Conservation (phyloP, 2,113 vertebrate species). For the Abramis brama region DNA sequence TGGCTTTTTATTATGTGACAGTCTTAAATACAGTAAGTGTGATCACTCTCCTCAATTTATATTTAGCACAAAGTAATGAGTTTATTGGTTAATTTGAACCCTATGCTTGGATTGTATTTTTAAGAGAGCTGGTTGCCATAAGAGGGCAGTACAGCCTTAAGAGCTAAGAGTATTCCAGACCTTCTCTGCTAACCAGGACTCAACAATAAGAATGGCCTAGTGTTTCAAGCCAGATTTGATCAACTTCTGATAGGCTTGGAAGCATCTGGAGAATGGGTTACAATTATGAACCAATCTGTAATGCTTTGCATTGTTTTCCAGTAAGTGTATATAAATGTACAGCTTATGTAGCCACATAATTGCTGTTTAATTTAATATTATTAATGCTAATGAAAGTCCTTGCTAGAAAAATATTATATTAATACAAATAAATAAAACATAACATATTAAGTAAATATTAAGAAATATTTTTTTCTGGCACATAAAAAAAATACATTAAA, state of each 20-base stretch:
- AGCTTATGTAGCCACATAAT: not conserved
- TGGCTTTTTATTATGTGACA: not conserved
- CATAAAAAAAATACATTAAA: too few species aligned
- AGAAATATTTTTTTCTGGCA: too few species aligned
- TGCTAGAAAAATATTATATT: not conserved
- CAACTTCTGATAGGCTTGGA: not conserved
- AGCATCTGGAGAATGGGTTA: not conserved
- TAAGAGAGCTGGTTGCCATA: constrained; percentile 34
- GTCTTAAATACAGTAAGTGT: not conserved
- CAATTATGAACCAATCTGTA: not conserved
- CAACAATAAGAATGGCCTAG: not conserved
- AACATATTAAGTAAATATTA: too few species aligned
- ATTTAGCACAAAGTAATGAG: not conserved
- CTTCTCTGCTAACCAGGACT: not conserved
- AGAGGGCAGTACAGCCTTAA: constrained; percentile 49
- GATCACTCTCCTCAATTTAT: not conserved
- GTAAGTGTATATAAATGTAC: not conserved
- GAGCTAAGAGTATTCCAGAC: not conserved
- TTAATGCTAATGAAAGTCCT: too few species aligned
- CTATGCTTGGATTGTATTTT: not conserved
- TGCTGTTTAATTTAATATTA: too few species aligned
- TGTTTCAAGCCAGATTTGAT: not conserved
- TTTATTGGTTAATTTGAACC: not conserved
- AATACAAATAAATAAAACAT: not conserved
- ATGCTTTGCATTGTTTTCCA: not conserved